Conservation (phyloP, 2,797 vertebrate genomes). For the Pseudopleuronectes americanus region DNA sequence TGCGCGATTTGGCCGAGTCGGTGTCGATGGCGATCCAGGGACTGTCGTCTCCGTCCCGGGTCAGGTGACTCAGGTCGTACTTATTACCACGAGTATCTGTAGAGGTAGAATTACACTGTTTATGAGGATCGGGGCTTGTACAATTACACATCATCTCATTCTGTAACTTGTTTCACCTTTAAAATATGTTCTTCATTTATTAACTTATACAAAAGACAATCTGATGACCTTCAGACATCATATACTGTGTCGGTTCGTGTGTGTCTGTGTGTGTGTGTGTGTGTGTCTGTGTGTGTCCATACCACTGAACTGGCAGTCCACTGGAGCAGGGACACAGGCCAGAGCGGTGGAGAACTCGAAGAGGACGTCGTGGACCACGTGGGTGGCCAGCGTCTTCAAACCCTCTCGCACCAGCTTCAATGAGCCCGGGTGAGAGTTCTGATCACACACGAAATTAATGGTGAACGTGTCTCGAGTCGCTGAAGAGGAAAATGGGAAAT, state of each 20-base stretch:
- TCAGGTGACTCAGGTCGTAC: constrained; percentile 93
- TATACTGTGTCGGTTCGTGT: not conserved
- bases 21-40: constrained; percentile 91
- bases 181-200: too few species aligned
- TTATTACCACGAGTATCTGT: constrained; percentile 91
- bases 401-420: constrained; percentile 86
- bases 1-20: constrained; percentile 73
- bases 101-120: not conserved
- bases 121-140: too few species aligned
- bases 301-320: constrained; percentile 93
- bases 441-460: constrained; percentile 90
- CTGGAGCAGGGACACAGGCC: constrained; percentile 89
- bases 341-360: constrained; percentile 93
- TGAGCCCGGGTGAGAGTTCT: constrained; percentile 76
- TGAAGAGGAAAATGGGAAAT: constrained; percentile 51
- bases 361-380: constrained; percentile 81
- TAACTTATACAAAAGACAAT: too few species aligned
- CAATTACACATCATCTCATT: too few species aligned
- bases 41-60: constrained; percentile 75
- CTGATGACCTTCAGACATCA: too few species aligned
- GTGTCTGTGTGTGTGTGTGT: not conserved
- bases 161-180: too few species aligned
- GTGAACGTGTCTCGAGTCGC: constrained; percentile 84
- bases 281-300: not conserved
- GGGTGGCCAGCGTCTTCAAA: constrained; percentile 68